Evolutionary conservation across 1,140 invertebrate genomes (phyloP), one percentile per base, ranked within the genome.

Genomic region (Drosophila athabasca): DNA sequence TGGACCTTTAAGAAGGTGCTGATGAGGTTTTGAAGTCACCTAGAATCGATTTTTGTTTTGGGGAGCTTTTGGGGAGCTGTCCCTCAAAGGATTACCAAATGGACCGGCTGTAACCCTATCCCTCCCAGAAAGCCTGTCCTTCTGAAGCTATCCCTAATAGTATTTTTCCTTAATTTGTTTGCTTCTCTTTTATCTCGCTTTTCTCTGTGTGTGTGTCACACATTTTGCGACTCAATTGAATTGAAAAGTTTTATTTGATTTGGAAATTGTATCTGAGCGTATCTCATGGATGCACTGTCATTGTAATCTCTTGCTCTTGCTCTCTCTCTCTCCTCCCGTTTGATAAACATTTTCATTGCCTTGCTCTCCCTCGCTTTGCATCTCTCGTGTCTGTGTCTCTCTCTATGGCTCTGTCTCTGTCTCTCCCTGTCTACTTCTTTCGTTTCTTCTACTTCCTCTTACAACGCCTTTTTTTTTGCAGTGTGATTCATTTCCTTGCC

Each of bases 231-330:
- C 31, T 68, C 66, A 41, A 68, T 49, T 68, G 44, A 49, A 69
- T 69, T 69, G 45, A 58, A 31, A 41, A 69, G 24, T 58, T 69
- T 50, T 35, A 58, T 69, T 69, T 17, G 66, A 69, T 69, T 69
- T 58, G 24, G 35, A 58, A 68, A 69, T 35, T 69, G 62, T 68
- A 65, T 66, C 61, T 48, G 61, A 19, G 29, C 15, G 29, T n/a
- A 68, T 68, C 62, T 68, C 17, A 29, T 68, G 65, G 65, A 68
- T 68, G 65, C 65, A 67, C 22, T 68, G 45, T 69, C 66, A 69
- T 69, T 69, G 64, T 69, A 69, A 62, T 69, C 64, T 69, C 66
- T 58, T 69, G 51, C 50, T 69, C 8, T 68, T 69, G 64, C 51
- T 35, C 39, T 62, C 24, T 39, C 58, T n/a, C 31, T 35, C 31